Conservation (phyloP, 2,797 vertebrate species). For the Eutrigla gurnardus region DNA sequence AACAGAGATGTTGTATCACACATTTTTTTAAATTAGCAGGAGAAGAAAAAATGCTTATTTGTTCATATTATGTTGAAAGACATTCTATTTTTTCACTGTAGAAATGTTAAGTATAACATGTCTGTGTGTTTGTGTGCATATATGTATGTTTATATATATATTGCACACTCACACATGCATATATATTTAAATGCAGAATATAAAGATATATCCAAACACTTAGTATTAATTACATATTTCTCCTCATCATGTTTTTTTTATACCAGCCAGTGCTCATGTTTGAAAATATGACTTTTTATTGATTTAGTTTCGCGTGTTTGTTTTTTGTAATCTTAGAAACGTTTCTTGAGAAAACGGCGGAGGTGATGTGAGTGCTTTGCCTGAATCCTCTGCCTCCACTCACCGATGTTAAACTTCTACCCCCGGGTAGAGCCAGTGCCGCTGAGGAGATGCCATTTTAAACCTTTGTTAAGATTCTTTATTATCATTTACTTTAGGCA, state of each 20-base stretch:
- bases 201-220: slow-evolving; percentile 86
- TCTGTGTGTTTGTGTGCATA: slow-evolving; percentile 73
- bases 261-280: slow-evolving; percentile 76
- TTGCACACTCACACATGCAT: slow-evolving; percentile 77
- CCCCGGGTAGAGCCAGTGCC: slow-evolving; percentile 62
- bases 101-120: slow-evolving; percentile 88
- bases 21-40: slow-evolving; percentile 79
- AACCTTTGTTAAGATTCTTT: slow-evolving; percentile 55
- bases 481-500: slow-evolving; percentile 62
- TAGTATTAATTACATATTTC: slow-evolving; percentile 77
- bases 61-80: slow-evolving; percentile 95
- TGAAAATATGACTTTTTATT: slow-evolving; percentile 59
- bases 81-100: slow-evolving; percentile 98
- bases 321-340: slow-evolving; percentile 63
- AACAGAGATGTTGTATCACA: slow-evolving; percentile 89
- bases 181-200: slow-evolving; percentile 88
- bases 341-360: slow-evolving; percentile 51
- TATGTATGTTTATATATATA: slow-evolving; percentile 56
- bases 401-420: slow-evolving; percentile 52
- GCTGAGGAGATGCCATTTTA: slow-evolving; percentile 69
- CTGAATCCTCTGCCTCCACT: slow-evolving; percentile 37
- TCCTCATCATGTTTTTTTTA: slow-evolving; percentile 67
- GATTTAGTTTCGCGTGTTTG: slow-evolving; percentile 43
- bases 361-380: slow-evolving; percentile 27
- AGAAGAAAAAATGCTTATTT: slow-evolving; percentile 89